Evolutionary conservation across 1,140 invertebrate species (phyloP).

Genomic region (Bombus ignitus): DNA sequence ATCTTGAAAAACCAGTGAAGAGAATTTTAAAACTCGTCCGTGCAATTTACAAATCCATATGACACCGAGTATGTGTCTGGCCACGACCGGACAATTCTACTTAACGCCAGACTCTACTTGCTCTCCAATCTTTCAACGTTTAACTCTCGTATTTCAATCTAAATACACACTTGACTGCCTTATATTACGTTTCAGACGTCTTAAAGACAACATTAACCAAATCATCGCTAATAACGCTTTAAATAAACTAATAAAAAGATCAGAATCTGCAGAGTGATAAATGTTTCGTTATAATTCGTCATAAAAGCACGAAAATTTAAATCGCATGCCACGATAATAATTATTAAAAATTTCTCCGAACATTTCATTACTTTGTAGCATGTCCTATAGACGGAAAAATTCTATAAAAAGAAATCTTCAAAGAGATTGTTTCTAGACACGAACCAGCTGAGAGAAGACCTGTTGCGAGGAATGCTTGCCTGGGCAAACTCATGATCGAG

Average conservation of each 20-base stretch:
- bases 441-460: background rate
- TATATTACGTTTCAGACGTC: too few species aligned
- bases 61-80: background rate
- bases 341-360: too few species aligned
- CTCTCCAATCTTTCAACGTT: background rate
- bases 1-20: too few species aligned
- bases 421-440: background rate
- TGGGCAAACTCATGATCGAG: background rate
- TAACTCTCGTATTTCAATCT: background rate
- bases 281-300: too few species aligned
- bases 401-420: background rate
- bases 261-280: too few species aligned
- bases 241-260: too few species aligned
- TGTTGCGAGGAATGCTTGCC: slow-evolving; percentile 7
- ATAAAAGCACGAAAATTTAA: rapidly evolving
- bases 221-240: too few species aligned
- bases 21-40: too few species aligned
- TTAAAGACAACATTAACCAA: too few species aligned
- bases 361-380: background rate
- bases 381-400: background rate
- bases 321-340: too few species aligned
- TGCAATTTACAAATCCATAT: too few species aligned
- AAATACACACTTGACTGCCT: too few species aligned
- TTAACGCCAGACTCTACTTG: background rate
- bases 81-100: background rate